Conservation (phyloP, 2,113 vertebrate genomes). For the Dasyprocta punctata region DNA sequence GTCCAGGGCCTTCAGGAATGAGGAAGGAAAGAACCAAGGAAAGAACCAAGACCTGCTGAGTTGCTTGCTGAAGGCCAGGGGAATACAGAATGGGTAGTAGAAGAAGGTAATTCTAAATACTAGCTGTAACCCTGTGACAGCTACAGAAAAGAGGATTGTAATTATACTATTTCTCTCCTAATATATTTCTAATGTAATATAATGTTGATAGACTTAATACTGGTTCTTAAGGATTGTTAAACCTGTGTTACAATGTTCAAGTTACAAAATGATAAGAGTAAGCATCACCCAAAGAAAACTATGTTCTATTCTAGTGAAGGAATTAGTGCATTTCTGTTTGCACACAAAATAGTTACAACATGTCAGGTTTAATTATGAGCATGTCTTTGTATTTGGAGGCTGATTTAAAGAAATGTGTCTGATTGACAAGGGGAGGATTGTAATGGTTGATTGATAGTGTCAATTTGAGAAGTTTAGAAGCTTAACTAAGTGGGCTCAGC, state of each 20-base stretch:
- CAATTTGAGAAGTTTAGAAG: not conserved
- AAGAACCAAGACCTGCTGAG: not conserved
- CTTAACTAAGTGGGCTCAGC: too few species aligned
- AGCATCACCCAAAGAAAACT: not conserved
- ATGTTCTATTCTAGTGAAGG: not conserved
- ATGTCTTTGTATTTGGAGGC: not conserved
- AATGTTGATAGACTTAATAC: not conserved
- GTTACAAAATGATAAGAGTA: too few species aligned
- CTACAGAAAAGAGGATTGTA: not conserved
- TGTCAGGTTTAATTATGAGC: not conserved
- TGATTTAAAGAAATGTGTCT: not conserved
- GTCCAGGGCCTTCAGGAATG: not conserved
- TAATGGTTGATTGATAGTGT: not conserved
- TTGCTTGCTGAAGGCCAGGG: not conserved
- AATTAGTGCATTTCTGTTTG: not conserved
- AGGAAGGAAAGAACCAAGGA: too few species aligned
- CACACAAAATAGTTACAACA: not conserved
- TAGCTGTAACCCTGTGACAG: not conserved
- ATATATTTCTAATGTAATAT: not conserved
- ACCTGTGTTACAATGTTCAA: not conserved
- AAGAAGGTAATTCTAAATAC: not conserved
- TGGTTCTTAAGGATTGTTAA: not conserved
- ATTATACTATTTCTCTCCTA: not conserved
- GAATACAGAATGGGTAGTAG: not conserved
- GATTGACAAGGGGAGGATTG: not conserved